Evolutionary conservation across 2,113 vertebrate species (phyloP).

Genomic region (Muntiacus muntjak): DNA sequence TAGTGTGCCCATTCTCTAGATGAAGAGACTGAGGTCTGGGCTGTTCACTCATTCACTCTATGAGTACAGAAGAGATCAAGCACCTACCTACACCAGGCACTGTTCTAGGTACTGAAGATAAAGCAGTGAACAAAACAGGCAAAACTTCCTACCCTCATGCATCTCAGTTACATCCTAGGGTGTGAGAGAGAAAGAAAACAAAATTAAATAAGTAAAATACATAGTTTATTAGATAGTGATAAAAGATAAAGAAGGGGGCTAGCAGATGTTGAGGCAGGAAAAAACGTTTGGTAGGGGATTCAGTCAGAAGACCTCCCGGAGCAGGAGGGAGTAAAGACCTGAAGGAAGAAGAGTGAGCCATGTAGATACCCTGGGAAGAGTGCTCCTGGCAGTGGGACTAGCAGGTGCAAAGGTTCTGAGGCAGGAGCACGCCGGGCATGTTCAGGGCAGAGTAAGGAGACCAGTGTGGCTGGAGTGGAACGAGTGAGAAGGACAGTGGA

Average conservation of each 20-base stretch:
- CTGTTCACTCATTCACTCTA: neutral
- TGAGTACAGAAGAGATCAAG: neutral
- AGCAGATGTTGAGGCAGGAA: neutral
- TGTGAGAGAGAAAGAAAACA: neutral
- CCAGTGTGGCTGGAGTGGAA: neutral
- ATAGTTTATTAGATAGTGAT: neutral
- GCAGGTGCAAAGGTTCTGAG: neutral
- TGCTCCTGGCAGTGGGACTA: neutral
- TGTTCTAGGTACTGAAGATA: neutral
- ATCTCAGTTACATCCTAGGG: neutral
- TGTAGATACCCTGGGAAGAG: neutral
- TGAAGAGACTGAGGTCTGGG: neutral
- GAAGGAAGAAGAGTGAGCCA: neutral
- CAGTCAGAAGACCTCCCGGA: neutral
- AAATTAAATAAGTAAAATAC: neutral
- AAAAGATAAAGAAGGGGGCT: neutral
- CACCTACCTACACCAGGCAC: neutral
- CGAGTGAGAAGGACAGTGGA: neutral
- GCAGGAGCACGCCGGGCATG: neutral
- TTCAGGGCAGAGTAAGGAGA: neutral
- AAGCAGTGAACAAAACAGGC: neutral
- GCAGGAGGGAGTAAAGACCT: neutral
- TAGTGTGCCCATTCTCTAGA: neutral
- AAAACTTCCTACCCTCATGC: neutral
- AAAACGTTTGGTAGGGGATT: neutral